Evolutionary conservation across 2,113 vertebrate genomes (phyloP), one percentile per base, ranked within the genome.

Genomic region (Mohoua ochrocephala): DNA sequence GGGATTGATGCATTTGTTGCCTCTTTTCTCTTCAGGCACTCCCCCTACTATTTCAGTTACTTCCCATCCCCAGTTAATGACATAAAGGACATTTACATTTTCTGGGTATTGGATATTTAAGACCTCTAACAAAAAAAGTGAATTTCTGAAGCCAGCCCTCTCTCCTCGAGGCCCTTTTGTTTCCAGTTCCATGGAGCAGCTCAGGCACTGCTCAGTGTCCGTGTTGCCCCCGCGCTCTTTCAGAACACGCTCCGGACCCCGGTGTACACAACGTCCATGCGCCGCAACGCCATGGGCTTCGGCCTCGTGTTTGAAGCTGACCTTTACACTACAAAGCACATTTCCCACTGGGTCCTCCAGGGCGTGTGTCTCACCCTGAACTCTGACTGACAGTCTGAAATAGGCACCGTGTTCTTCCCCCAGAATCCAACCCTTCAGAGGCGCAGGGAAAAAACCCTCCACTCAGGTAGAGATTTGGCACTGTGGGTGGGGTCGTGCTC

Each of bases 271-370:
- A 99, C 99, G 0, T 99, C 99, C 56, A 91, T 97, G 98, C 96
- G 99, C 37, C 98, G 99, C 94, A 99, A 99, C 3, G 99, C 99
- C 2, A 99, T 99, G 99, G 99, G 99, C 1, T 95, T 98, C 0
- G 99, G 99, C 31, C 87, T 99, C 45, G 99, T 99, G 3, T 99
- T 99, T 71, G 99, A 99, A 91, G 99, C 99, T 0, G 99, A 99
- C 64, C 99, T 99, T 53, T 98, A 96, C 77, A 99, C 99, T 4
- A 97, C 97, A 1, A 97, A 95, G 89, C 99, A 99, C 95, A 94
- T 98, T 57, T 99, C 99, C 27, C 99, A 99, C 53, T 99, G 99
- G 99, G 99, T 99, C 41, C 98, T 99, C 4, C 98, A 98, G 75
- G 99, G 99, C 0, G 99, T 99, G 26, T 99, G 99, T 93, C 98